Base-by-base conservation (phyloP, 1,140 invertebrate species). In the Arctopsyche grandis region DNA sequence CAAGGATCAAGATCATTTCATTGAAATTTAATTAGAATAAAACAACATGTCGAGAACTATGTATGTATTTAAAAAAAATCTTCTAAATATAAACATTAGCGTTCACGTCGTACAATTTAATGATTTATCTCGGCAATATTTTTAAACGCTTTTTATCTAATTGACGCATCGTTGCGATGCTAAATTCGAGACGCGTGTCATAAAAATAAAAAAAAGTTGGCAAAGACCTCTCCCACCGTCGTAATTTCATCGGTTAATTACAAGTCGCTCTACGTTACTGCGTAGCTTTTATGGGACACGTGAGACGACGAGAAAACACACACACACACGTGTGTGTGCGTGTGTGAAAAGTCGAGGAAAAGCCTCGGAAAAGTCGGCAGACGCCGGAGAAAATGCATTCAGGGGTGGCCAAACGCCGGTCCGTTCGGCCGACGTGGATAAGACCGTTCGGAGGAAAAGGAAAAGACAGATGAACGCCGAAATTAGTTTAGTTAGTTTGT, bases 401-500 rank as follows among this genome's bases (percentile, higher is more conserved):
- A 19, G 10, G 24, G 21, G 22, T 69, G 9, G 9, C 66, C 26
- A 21, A 12, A 26, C 24, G 16, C 10, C 66, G 26, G 12, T 14
- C 29, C 21, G 10, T 24, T 66, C 7, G 60, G 9, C 19, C 14
- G 5, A 29, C 22, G n/a, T 38, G 29, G 29, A 38, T 38, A 38
- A 1, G 29, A 38, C 29, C n/a, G n/a, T n/a, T n/a, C n/a, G n/a
- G 66, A 12, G 76, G 74, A 24, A 44, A 69, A 56, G 73, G 75
- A 80, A 80, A 73, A 79, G 75, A 74, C 79, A 78, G 70, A 80
- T 75, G 79, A 80, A 77, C 79, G 79, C 44, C 66, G 66, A 77
- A 80, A 80, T 80, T 74, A 80, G 75, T 80, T 77, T 66, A 69
- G 76, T 78, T 78, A 78, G 76, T 80, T 80, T 78, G 75, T 74